Conservation (phyloP, 2,113 vertebrate species). For the Diphyllodes magnificus region DNA sequence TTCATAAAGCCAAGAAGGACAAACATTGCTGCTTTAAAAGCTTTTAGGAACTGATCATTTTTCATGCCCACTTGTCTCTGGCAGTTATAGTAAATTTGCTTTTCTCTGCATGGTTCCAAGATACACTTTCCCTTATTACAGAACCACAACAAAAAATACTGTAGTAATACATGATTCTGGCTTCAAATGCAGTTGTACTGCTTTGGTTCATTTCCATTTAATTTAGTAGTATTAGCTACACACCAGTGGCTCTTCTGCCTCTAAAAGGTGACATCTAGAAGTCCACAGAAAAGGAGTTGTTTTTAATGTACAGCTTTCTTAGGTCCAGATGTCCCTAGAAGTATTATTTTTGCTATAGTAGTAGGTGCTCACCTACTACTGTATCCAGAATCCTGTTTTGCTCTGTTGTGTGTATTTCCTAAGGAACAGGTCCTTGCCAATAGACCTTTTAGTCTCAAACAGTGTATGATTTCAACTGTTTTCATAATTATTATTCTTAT, state of each 20-base stretch:
- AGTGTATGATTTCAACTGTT: not conserved
- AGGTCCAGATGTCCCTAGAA: not conserved
- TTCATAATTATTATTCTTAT: not conserved
- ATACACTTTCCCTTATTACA: slow-evolving; percentile 31
- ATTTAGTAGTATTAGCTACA: not conserved
- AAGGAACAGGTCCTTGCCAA: not conserved
- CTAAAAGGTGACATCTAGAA: not conserved
- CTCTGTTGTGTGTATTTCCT: not conserved
- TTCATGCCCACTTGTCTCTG: slow-evolving; percentile 16
- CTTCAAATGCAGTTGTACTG: not conserved
- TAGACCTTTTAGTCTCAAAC: not conserved
- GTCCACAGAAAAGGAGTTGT: rapidly evolving
- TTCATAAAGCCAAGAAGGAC: slow-evolving; percentile 42
- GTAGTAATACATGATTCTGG: not conserved
- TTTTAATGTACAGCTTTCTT: not conserved
- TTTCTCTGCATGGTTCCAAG: slow-evolving; percentile 12
- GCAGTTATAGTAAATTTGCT: slow-evolving; percentile 52
- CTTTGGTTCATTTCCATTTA: slow-evolving; percentile 1
- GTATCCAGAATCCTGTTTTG: not conserved
- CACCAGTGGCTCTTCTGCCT: not conserved
- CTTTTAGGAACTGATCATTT: slow-evolving; percentile 30
- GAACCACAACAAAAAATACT: slow-evolving; percentile 18
- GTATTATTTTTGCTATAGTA: not conserved
- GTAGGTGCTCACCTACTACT: not conserved
- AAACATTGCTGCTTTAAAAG: slow-evolving; percentile 32